phyloP scores from a whole-genome alignment of 2,113 vertebrate genomes.

The Sciurus niger region DNA sequence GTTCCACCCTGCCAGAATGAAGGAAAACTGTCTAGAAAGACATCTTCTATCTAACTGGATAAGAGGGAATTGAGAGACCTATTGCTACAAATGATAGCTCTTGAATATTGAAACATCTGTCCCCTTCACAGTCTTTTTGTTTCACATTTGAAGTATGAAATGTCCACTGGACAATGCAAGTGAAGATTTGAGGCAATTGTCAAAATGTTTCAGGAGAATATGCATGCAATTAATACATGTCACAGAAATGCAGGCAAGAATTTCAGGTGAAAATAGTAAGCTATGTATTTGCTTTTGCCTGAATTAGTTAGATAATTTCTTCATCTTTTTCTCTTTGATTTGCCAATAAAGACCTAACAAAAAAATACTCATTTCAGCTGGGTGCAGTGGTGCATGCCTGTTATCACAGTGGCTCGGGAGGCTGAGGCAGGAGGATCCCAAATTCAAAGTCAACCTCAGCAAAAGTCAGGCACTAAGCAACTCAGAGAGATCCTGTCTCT shows the following conservation, averaged over 20 bases:
- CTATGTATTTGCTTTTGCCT: conserved; percentile 30
- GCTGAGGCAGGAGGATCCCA: too few relatives aligned
- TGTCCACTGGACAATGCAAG: background rate
- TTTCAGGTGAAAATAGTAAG: conserved; percentile 48
- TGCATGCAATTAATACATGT: background rate
- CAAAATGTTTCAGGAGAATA: conserved; percentile 13
- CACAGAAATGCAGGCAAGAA: background rate
- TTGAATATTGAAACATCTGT: conserved; percentile 4
- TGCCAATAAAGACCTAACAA: background rate
- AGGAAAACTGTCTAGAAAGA: background rate
- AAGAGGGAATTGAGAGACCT: background rate
- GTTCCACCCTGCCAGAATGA: background rate
- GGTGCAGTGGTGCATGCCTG: too few relatives aligned
- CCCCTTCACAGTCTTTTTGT: background rate
- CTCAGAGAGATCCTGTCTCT: too few relatives aligned
- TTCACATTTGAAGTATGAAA: conserved; percentile 45
- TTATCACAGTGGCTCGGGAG: too few relatives aligned
- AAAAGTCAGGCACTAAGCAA: too few relatives aligned
- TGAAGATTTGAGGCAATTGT: conserved; percentile 6
- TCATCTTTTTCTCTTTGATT: conserved; percentile 22
- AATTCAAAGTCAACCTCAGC: too few relatives aligned
- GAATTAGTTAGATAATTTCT: conserved; percentile 10
- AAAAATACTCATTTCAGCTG: conserved; percentile 39
- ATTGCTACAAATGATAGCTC: background rate
- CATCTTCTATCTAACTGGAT: background rate